These are phyloP conservation scores for Rotaria macrura DNA, from an alignment of 2,888 invertebrate species.

Conservation along the genomic window DNA sequence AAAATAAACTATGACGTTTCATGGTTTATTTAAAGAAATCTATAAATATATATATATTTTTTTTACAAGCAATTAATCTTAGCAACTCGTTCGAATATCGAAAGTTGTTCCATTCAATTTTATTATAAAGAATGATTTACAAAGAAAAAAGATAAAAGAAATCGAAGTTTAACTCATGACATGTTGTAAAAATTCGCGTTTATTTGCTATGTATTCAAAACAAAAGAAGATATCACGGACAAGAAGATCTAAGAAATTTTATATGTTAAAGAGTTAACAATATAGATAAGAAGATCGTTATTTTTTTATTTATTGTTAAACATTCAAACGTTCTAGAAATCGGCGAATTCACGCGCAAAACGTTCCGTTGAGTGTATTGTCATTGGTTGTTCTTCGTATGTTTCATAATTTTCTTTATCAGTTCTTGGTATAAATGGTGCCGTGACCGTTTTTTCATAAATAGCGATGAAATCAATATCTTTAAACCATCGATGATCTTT, in stretches of 20 bases:
- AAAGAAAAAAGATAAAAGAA: too few relatives aligned
- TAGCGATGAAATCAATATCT: conserved; percentile 95
- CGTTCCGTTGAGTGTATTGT: conserved; percentile 97
- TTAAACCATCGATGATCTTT: conserved; percentile 98
- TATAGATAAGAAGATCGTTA: neutral
- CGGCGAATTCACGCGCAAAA: conserved; percentile 98
- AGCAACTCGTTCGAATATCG: too few relatives aligned
- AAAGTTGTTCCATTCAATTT: too few relatives aligned
- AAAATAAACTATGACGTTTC: too few relatives aligned
- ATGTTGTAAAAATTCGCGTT: too few relatives aligned
- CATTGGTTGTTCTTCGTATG: conserved; percentile 97
- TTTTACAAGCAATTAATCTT: too few relatives aligned
- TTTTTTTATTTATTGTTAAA: neutral
- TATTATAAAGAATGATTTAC: too few relatives aligned
- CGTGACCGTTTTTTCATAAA: conserved; percentile 80
- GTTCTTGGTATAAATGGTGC: conserved; percentile 31
- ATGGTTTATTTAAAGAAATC: too few relatives aligned
- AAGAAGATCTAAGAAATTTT: neutral
- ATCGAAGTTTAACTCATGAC: too few relatives aligned
- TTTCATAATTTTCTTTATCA: conserved; percentile 63
- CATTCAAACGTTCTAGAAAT: conserved; percentile 58
- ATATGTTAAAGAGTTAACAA: neutral
- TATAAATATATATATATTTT: too few relatives aligned
- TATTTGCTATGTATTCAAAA: neutral
- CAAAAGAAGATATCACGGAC: neutral